Conservation (phyloP, 2,888 invertebrate species). For the Chrysolina oricalcia region DNA sequence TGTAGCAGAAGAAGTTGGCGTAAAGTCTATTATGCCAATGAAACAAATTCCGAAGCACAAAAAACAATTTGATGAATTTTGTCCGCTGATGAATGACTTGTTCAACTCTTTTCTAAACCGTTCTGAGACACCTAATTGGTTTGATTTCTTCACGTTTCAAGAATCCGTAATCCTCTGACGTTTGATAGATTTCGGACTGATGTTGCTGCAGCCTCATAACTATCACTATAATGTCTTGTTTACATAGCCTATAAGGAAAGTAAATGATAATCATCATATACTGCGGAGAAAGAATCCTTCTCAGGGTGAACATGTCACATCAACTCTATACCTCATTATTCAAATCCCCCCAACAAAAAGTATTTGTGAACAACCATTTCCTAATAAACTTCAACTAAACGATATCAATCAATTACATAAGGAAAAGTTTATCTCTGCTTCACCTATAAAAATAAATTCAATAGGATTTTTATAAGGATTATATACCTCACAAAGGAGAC, state of each 20-base stretch:
- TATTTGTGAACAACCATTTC: conserved; percentile 52
- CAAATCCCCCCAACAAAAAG: conserved; percentile 49
- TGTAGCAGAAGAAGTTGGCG: too few species aligned
- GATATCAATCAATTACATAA: conserved; percentile 55
- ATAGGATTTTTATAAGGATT: conserved; percentile 59
- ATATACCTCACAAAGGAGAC: conserved; percentile 54
- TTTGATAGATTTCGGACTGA: background rate
- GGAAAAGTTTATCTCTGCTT: conserved; percentile 46
- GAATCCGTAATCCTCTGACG: too few species aligned
- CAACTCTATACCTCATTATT: conserved; percentile 41
- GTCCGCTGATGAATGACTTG: too few species aligned
- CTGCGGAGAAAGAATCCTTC: background rate
- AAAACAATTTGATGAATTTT: too few species aligned
- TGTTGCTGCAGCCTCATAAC: too few species aligned
- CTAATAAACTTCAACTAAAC: conserved; percentile 53
- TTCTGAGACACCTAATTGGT: too few species aligned
- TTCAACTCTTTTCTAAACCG: too few species aligned
- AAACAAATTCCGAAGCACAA: too few species aligned
- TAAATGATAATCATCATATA: background rate
- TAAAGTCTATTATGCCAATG: too few species aligned
- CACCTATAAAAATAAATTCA: conserved; percentile 42
- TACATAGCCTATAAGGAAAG: background rate
- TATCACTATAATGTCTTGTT: too few species aligned
- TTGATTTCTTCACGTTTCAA: too few species aligned
- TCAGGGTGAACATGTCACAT: conserved; percentile 6